These are phyloP conservation scores for Megastigmus dorsalis DNA, from an alignment of 2,888 invertebrate genomes.

Conservation along the genomic window DNA sequence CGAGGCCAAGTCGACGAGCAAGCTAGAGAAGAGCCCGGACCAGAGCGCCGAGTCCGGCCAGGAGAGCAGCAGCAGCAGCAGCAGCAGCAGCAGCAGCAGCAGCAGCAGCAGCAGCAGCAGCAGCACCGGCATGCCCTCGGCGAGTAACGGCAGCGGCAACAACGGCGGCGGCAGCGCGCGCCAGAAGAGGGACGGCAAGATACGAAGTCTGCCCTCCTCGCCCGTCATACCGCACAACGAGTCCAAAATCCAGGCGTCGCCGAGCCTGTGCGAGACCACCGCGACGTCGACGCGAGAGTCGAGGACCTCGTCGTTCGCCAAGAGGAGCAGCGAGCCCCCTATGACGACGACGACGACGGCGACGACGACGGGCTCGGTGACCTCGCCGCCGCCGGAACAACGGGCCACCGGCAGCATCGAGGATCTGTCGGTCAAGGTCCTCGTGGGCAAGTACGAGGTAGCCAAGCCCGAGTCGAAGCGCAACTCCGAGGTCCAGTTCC, in stretches of 20 bases:
- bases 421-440: conserved; percentile 83
- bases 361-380: conserved; percentile 20
- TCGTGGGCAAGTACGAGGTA: conserved; percentile 86
- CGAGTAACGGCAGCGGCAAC: conserved; percentile 72
- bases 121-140: too few species aligned
- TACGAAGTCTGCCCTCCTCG: conserved; percentile 74
- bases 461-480: conserved; percentile 65
- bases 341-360: conserved; percentile 29
- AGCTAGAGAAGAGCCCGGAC: conserved; percentile 67
- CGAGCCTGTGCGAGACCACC: conserved; percentile 62
- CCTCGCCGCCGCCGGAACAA: conserved; percentile 26
- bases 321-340: conserved; percentile 54
- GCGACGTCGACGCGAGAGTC: conserved; percentile 58
- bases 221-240: conserved; percentile 79
- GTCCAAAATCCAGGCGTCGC: conserved; percentile 65
- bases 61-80: conserved; percentile 78
- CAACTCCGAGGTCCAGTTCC: conserved; percentile 65
- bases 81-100: conserved; percentile 75
- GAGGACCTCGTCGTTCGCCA: conserved; percentile 28
- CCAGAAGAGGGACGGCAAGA: conserved; percentile 66
- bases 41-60: conserved; percentile 61
- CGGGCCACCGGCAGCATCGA: conserved; percentile 73
- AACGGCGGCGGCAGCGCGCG: conserved; percentile 55
- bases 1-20: conserved; percentile 82
- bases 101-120: conserved; percentile 76